These are phyloP conservation scores for Serinus canaria DNA, from an alignment of 2,113 vertebrate species.

Conservation along the genomic window DNA sequence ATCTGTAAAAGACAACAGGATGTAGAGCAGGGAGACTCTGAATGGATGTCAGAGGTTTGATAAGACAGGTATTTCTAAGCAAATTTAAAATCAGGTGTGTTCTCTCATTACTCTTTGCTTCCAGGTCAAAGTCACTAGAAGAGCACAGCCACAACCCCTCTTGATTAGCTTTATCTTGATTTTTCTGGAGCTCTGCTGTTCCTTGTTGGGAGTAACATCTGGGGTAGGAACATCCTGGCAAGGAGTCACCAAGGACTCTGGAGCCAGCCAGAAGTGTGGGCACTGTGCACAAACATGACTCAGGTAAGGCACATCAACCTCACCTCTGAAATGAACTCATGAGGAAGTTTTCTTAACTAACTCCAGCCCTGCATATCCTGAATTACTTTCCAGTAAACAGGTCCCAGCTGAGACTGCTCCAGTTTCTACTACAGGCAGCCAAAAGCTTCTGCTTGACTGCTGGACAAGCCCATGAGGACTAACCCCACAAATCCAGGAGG, in stretches of 20 bases:
- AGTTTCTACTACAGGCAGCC: neutral
- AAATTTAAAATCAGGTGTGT: neutral
- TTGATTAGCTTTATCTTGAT: neutral
- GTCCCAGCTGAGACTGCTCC: neutral
- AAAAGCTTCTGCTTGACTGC: neutral
- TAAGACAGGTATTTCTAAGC: neutral
- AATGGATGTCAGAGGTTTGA: fast-evolving
- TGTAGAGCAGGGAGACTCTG: fast-evolving
- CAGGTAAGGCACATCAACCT: neutral
- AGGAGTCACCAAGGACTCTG: neutral
- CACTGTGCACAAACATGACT: neutral
- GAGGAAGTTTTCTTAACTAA: neutral
- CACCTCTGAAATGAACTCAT: neutral
- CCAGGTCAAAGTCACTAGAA: neutral
- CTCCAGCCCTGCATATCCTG: neutral
- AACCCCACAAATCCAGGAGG: neutral
- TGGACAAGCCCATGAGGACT: neutral
- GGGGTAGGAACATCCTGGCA: neutral
- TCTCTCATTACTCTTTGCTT: neutral
- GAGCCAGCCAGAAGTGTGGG: neutral
- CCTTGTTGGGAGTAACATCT: neutral
- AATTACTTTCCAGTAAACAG: neutral
- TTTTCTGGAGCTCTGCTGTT: neutral
- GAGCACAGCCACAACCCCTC: neutral
- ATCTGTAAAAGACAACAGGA: neutral